Conservation (phyloP, 2,797 vertebrate species). For the Aplochiton taeniatus region DNA sequence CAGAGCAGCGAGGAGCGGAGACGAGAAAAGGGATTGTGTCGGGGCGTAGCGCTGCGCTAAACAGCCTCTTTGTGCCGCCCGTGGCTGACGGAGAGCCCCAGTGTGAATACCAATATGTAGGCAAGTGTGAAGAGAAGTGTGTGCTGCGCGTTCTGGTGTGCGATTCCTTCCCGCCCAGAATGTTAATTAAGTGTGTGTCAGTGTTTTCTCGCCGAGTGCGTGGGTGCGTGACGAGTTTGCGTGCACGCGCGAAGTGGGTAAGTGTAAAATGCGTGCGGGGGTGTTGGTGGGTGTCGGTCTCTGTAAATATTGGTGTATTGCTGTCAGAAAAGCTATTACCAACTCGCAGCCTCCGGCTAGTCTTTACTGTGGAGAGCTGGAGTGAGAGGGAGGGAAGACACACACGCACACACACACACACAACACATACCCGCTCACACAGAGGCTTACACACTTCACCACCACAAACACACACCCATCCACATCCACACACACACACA, state of each 20-base stretch:
- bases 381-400: slow-evolving; percentile 30
- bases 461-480: slow-evolving; percentile 24
- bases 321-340: slow-evolving; percentile 83
- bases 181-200: slow-evolving; percentile 48
- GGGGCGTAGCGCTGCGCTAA: slow-evolving; percentile 60
- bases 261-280: slow-evolving; percentile 44
- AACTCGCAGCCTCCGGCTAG: slow-evolving; percentile 69
- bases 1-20: neutral
- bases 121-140: slow-evolving; percentile 24
- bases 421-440: neutral
- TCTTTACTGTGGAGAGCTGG: slow-evolving; percentile 69
- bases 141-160: slow-evolving; percentile 27
- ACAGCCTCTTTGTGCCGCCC: slow-evolving; percentile 54
- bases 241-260: slow-evolving; percentile 17
- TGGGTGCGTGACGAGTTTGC: neutral
- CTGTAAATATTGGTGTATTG: slow-evolving; percentile 81
- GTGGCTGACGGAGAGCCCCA: slow-evolving; percentile 30
- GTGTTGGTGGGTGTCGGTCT: slow-evolving; percentile 63
- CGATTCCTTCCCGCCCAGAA: neutral
- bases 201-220: slow-evolving; percentile 36
- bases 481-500: slow-evolving; percentile 42
- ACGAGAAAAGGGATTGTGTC: slow-evolving; percentile 15
- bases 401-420: slow-evolving; percentile 8
- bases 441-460: slow-evolving; percentile 26
- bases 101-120: slow-evolving; percentile 58